phyloP scores from a whole-genome alignment of 2,797 vertebrate species.

The Molossus alvarezi region DNA sequence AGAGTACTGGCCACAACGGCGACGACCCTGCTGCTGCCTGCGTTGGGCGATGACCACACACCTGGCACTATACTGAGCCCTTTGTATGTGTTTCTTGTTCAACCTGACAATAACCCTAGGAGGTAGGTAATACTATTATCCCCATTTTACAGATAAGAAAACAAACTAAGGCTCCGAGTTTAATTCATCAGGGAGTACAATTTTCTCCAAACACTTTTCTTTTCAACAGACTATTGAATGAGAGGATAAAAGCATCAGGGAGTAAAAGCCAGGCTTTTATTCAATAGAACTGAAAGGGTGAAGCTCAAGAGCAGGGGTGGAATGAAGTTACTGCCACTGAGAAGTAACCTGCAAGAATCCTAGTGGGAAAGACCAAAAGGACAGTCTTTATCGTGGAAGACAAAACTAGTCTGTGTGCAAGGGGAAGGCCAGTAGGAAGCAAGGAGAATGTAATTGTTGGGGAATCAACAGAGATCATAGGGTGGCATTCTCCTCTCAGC shows the following conservation, averaged over 20 bases:
- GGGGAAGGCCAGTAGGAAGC: constrained; percentile 33
- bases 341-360: constrained; percentile 45
- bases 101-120: neutral
- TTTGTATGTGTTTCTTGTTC: neutral
- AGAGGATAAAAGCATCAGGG: constrained; percentile 45
- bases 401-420: constrained; percentile 8
- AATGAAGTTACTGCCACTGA: neutral
- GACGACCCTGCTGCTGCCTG: neutral
- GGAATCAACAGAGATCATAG: constrained; percentile 44
- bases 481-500: neutral
- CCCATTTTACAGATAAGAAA: constrained; percentile 48
- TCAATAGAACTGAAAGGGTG: constrained; percentile 45
- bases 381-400: constrained; percentile 15
- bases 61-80: neutral
- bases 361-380: constrained; percentile 40
- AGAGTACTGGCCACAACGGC: neutral
- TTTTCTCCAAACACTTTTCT: neutral
- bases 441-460: constrained; percentile 29
- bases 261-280: neutral
- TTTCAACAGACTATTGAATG: neutral
- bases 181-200: neutral
- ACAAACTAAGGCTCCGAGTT: neutral
- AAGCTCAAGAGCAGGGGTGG: neutral
- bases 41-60: neutral
- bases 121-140: neutral